These are phyloP conservation scores for Margaritifera margaritifera DNA, from an alignment of 2,888 invertebrate species.

Conservation along the genomic window DNA sequence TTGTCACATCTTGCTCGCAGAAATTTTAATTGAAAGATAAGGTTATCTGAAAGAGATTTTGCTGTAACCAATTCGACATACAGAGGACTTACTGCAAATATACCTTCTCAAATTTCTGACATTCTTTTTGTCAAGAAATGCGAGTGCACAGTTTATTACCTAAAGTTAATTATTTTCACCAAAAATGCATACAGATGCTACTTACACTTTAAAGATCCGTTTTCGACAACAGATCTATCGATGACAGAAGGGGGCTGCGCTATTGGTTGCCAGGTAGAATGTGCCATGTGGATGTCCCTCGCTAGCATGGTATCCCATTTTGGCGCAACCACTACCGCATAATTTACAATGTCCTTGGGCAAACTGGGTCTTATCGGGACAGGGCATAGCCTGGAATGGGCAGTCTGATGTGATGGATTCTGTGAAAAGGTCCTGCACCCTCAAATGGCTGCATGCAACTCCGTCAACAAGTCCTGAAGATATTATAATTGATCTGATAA, in stretches of 20 bases:
- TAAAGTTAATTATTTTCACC: too few species aligned
- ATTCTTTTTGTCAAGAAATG: too few species aligned
- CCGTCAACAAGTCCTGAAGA: conserved; percentile 7
- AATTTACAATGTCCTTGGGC: conserved; percentile 18
- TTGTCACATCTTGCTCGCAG: too few species aligned
- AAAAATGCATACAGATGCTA: too few species aligned
- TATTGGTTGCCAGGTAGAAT: conserved; percentile 23
- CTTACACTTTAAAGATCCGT: too few species aligned
- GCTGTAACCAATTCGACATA: too few species aligned
- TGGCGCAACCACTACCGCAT: conserved; percentile 58
- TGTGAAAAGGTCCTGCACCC: conserved; percentile 18
- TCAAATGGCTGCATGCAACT: conserved; percentile 24
- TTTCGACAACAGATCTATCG: neutral
- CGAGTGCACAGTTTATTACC: too few species aligned
- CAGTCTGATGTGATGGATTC: conserved; percentile 23
- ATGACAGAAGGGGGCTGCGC: conserved; percentile 15
- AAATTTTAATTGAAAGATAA: too few species aligned
- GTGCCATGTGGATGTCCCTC: conserved; percentile 3
- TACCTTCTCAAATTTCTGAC: too few species aligned
- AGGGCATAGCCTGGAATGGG: conserved; percentile 12
- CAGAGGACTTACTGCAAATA: too few species aligned
- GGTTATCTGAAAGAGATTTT: too few species aligned
- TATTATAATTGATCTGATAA: too few species aligned
- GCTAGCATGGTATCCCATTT: conserved; percentile 65
- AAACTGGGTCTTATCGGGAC: conserved; percentile 8